phyloP scores from a whole-genome alignment of 2,113 vertebrate species.

The Eubucco bourcierii region DNA sequence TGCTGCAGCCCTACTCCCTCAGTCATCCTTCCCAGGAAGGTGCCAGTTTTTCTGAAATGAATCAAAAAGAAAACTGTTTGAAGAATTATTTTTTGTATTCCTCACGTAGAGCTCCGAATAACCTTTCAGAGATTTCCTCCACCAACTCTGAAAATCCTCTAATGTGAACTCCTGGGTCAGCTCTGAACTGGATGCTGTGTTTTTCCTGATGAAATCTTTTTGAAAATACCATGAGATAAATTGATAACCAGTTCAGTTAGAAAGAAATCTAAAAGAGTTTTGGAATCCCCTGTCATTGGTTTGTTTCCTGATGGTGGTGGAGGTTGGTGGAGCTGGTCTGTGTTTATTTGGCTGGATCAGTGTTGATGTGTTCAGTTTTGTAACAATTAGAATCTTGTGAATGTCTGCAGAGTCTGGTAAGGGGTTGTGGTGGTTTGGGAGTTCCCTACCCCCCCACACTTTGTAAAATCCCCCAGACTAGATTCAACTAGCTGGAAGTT shows the following conservation, averaged over 20 bases:
- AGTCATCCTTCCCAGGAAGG: not conserved
- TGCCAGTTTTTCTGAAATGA: slow-evolving; percentile 72
- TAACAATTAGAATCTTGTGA: not conserved
- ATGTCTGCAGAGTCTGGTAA: not conserved
- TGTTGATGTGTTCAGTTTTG: not conserved
- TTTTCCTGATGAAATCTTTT: not conserved
- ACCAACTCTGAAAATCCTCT: not conserved
- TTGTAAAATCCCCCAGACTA: no score
- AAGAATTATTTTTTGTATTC: not conserved
- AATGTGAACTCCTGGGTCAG: not conserved
- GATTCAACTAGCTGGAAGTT: no score
- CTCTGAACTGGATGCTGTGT: not conserved
- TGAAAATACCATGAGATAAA: not conserved
- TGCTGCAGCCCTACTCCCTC: slow-evolving; percentile 56
- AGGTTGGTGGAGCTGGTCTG: not conserved
- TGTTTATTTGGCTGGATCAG: not conserved
- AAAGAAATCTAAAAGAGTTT: not conserved
- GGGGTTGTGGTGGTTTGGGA: no score
- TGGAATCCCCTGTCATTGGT: not conserved
- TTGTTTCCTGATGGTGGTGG: not conserved
- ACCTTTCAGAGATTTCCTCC: not conserved
- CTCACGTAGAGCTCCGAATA: not conserved
- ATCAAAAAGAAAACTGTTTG: slow-evolving; percentile 68
- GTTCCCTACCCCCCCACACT: no score
- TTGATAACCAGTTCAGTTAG: not conserved